Percentiles rank a stretch among this genome's conserved stretches.
Conservation (phyloP, 2,888 invertebrate genomes). For the Drosophila flavopinicola region DNA sequence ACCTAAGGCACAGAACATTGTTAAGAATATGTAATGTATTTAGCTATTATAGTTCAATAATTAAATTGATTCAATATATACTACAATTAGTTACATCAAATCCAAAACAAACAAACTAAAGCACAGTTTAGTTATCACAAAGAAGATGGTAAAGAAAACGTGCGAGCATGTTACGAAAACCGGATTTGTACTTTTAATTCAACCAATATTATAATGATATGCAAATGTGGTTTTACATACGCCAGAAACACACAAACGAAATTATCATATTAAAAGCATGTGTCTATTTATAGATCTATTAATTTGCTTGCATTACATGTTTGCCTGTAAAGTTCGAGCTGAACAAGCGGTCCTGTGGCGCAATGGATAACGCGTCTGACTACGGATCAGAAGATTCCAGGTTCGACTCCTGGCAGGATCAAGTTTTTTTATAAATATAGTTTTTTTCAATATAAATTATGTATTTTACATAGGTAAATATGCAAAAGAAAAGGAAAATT, state of each 20-base stretch:
- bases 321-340: accelerated
- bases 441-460: neutral
- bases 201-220: slow-evolving; percentile 31
- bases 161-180: slow-evolving; percentile 20
- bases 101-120: neutral
- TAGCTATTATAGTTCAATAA: no score
- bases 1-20: no score
- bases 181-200: slow-evolving; percentile 33
- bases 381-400: slow-evolving; percentile 84
- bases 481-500: no score
- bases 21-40: no score
- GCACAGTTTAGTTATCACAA: neutral
- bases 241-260: slow-evolving; percentile 12
- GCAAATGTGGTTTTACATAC: slow-evolving; percentile 33
- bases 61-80: no score
- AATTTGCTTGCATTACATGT: neutral
- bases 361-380: slow-evolving; percentile 84
- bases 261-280: slow-evolving; percentile 3
- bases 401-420: slow-evolving; percentile 84
- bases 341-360: slow-evolving; percentile 78
- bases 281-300: slow-evolving; percentile 22
- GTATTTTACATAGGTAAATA: neutral
- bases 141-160: neutral
- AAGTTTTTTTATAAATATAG: slow-evolving; percentile 22
- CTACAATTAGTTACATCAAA: no score